Evolutionary conservation across 1,140 invertebrate species (phyloP).

Genomic region (Cydia fagiglandana): DNA sequence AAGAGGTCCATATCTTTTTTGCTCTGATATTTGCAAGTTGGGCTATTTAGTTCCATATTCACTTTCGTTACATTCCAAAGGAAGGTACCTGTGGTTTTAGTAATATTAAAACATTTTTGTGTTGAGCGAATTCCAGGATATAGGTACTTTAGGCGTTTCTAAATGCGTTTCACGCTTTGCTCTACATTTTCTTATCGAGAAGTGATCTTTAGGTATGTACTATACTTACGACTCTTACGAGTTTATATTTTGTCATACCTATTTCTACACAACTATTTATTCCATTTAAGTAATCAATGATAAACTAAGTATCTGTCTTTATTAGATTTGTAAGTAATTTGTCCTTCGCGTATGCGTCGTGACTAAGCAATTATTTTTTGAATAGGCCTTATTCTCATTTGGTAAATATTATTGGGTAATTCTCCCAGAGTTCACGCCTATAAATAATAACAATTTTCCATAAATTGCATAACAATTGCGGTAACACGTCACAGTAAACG

Average conservation of each 20-base stretch:
- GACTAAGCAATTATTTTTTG: slow-evolving; percentile 9
- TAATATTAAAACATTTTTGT: background rate
- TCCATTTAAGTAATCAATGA: background rate
- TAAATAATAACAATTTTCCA: slow-evolving; percentile 43
- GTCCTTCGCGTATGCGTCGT: background rate
- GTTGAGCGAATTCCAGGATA: too few species aligned
- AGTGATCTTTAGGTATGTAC: too few species aligned
- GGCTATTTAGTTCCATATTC: slow-evolving; percentile 12
- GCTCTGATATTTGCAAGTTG: slow-evolving; percentile 20
- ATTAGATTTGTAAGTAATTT: slow-evolving; percentile 15
- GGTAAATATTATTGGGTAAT: slow-evolving; percentile 32
- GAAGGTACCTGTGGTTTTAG: slow-evolving; percentile 2
- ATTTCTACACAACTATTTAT: background rate
- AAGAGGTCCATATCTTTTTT: slow-evolving; percentile 13
- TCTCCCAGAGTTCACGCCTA: slow-evolving; percentile 44
- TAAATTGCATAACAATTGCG: slow-evolving; percentile 74
- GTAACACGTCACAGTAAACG: slow-evolving; percentile 61
- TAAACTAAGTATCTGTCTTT: background rate
- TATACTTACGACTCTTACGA: too few species aligned
- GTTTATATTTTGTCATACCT: too few species aligned
- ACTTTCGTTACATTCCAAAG: slow-evolving; percentile 12
- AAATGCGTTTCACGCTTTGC: too few species aligned
- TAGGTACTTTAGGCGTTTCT: too few species aligned
- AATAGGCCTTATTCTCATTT: slow-evolving; percentile 8
- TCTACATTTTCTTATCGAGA: too few species aligned